phyloP scores from a whole-genome alignment of 2,888 invertebrate species.

The Dynastes grantii region DNA sequence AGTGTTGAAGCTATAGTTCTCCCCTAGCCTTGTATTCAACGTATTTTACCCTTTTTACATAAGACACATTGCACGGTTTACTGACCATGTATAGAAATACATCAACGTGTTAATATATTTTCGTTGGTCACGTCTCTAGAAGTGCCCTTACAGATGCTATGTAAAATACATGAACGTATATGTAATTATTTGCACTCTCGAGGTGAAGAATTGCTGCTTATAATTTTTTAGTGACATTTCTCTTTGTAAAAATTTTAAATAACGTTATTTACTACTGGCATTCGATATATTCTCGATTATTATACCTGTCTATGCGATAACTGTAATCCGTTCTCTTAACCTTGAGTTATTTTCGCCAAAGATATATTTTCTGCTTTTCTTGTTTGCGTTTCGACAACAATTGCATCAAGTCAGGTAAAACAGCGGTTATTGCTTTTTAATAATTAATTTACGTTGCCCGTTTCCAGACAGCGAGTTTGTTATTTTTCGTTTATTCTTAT shows the following conservation, averaged over 20 bases:
- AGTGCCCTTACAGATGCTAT: not conserved
- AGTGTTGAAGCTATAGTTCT: conserved; percentile 47
- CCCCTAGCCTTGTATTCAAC: conserved; percentile 48
- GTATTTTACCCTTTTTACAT: conserved; percentile 51
- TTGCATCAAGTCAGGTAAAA: conserved; percentile 4
- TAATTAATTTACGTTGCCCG: too few species aligned
- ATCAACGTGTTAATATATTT: conserved; percentile 47
- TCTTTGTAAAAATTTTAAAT: too few species aligned
- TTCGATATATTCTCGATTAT: not conserved
- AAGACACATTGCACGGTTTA: conserved; percentile 43
- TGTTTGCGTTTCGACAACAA: not conserved
- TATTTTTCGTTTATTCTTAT: too few species aligned
- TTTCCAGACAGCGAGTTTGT: too few species aligned
- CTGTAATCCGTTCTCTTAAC: conserved; percentile 15
- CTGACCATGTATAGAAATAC: conserved; percentile 47
- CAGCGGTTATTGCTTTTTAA: not conserved
- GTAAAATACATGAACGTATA: not conserved
- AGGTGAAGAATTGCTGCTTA: not conserved
- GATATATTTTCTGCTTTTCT: conserved; percentile 16
- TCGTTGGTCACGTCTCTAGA: conserved; percentile 29
- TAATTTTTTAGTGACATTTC: too few species aligned
- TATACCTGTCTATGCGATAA: not conserved
- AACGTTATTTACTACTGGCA: too few species aligned
- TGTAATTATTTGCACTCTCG: not conserved
- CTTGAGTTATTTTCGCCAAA: conserved; percentile 25